Evolutionary conservation across 2,888 invertebrate genomes (phyloP).

Genomic region (Escarpia spicata): DNA sequence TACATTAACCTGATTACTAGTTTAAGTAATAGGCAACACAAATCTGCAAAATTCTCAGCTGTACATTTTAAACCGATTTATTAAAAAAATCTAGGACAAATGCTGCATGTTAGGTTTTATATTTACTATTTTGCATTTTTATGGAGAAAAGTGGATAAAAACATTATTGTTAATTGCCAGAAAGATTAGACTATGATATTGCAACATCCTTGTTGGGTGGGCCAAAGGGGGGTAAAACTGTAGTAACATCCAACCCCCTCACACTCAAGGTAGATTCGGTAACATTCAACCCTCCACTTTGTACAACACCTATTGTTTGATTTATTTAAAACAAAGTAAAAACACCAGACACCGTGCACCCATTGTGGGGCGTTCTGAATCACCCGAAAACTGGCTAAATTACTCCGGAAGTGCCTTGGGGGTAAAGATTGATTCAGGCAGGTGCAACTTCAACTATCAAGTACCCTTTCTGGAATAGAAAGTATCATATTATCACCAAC

Average conservation of each 20-base stretch:
- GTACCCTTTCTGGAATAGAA: conserved; percentile 19
- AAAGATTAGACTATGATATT: background rate
- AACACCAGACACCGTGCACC: conserved; percentile 5
- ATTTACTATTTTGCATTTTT: conserved; percentile 17
- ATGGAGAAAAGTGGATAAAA: background rate
- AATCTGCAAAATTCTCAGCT: conserved; percentile 18
- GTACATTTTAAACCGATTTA: conserved; percentile 7
- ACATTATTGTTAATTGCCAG: background rate
- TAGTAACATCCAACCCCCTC: background rate
- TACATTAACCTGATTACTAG: conserved; percentile 23
- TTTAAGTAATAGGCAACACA: background rate
- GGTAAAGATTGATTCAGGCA: conserved; percentile 8
- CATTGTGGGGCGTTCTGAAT: conserved; percentile 25
- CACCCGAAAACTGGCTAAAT: conserved; percentile 14
- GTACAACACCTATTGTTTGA: conserved; percentile 18
- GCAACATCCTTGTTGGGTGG: background rate
- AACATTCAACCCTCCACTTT: conserved; percentile 18
- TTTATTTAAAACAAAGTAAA: conserved; percentile 23
- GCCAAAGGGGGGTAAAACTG: background rate
- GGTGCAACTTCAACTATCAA: conserved; percentile 21
- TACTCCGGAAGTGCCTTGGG: conserved; percentile 22
- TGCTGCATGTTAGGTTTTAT: conserved; percentile 8
- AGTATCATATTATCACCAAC: conserved; percentile 19
- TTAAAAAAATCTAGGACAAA: conserved; percentile 18
- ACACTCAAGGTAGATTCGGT: background rate